Evolutionary conservation across 2,113 vertebrate genomes (phyloP), one percentile per base, ranked within the genome.

Genomic region (Prietella phreatophila): DNA sequence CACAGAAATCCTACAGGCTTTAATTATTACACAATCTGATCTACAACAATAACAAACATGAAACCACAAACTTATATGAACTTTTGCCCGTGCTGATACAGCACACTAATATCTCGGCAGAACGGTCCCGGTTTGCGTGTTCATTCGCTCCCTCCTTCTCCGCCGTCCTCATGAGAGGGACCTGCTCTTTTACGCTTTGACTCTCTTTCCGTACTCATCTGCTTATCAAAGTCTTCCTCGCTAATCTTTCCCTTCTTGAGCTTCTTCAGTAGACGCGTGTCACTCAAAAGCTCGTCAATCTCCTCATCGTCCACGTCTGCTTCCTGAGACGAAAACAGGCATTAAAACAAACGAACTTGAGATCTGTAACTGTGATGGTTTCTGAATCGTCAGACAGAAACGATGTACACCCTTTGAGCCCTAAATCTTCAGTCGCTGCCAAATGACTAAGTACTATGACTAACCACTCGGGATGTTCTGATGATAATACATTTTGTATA

Each of bases 191-290:
- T 87, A 36, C 39, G 82, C 20, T 75, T 71, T 8, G 69, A 71
- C 61, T 91, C 85, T 58, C 86, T 14, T 30, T 80, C 87, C 0
- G 89, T 88, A 8, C 95, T 93, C 76, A 99, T 6, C 61, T 94
- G 95, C 89, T 96, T 96, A 89, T 99, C 97, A 86, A 99, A 97
- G 91, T 99, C 97, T 85, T 97, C 97, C 90, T 96, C 95, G 0
- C 93, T 98, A 60, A 99, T 99, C 91, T 96, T 96, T 0, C 97
- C 96, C 89, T 96, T 98, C 92, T 97, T 99, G 1, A 99, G 92
- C 89, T 93, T 97, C 93, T 97, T 99, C 82, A 99, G 95, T 88
- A 99, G 96, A 47, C 97, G 96, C 0, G 97, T 98, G 91, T 99
- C 98, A 0, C 92, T 96, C 71, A 98, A 92, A 60, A 99, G 90